A percentile compares a stretch with the other conserved stretches of the same genome.
phyloP scores from a whole-genome alignment of 92 coral and sea anemone genomes.

The Porites rus region DNA sequence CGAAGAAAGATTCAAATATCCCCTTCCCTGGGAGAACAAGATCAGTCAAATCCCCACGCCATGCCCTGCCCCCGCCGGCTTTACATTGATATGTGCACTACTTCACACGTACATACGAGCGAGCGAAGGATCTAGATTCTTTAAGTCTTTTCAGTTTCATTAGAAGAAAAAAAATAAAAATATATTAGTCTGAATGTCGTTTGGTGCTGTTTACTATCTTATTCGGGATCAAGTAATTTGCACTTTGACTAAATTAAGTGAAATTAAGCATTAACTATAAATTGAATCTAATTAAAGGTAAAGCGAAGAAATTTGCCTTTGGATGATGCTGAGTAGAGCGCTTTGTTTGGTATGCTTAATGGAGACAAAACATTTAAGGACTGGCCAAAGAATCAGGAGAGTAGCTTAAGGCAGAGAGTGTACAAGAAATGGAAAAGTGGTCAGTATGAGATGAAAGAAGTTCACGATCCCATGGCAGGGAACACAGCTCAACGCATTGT shows the following conservation, averaged over 20 bases:
- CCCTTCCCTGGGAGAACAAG: too few relatives aligned
- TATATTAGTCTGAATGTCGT: too few relatives aligned
- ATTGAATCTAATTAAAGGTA: conserved; percentile 28
- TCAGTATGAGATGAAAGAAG: conserved; percentile 20
- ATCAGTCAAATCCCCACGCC: too few relatives aligned
- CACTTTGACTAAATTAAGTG: conserved; percentile 6
- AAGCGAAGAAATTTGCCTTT: conserved; percentile 35
- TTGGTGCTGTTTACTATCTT: neutral
- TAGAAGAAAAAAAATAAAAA: too few relatives aligned
- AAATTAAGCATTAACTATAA: conserved; percentile 2
- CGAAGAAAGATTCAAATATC: too few relatives aligned
- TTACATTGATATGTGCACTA: too few relatives aligned
- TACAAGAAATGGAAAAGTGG: conserved; percentile 47
- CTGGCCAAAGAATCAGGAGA: conserved; percentile 27
- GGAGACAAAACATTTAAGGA: conserved; percentile 30
- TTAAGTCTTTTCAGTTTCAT: too few relatives aligned
- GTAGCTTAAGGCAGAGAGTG: conserved; percentile 29
- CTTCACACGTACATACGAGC: too few relatives aligned
- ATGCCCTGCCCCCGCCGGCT: too few relatives aligned
- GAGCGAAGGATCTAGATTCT: too few relatives aligned
- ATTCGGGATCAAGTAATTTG: conserved; percentile 13
- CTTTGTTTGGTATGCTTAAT: conserved; percentile 29
- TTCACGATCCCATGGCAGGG: conserved; percentile 28
- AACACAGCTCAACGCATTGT: conserved; percentile 14
- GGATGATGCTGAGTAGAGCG: conserved; percentile 44